These are phyloP conservation scores for Ypsolopha sequella DNA, from an alignment of 2,888 invertebrate genomes.

Conservation along the genomic window DNA sequence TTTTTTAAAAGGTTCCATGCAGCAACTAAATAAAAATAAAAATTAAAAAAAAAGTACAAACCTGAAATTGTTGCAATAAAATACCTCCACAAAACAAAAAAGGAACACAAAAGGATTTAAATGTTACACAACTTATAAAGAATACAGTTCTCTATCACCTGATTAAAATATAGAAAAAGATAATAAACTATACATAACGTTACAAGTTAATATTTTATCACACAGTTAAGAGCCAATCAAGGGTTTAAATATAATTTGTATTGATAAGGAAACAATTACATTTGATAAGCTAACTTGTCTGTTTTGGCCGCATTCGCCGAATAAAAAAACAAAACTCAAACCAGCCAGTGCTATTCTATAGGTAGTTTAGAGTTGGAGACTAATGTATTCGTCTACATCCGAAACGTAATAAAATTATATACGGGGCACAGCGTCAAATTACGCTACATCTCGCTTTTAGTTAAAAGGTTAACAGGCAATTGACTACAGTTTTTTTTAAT, in stretches of 20 bases:
- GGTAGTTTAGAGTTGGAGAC: background rate
- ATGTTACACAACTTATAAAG: slow-evolving; percentile 3
- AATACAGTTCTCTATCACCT: background rate
- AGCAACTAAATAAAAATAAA: background rate
- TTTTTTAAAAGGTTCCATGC: too few relatives aligned
- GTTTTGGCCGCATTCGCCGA: background rate
- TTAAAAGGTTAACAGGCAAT: slow-evolving; percentile 72
- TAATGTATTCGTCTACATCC: slow-evolving; percentile 54
- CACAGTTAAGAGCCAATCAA: slow-evolving; percentile 57
- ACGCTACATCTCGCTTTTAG: slow-evolving; percentile 67
- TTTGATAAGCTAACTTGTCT: slow-evolving; percentile 40
- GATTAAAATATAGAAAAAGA: slow-evolving; percentile 8
- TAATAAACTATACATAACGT: slow-evolving; percentile 12
- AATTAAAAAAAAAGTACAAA: background rate
- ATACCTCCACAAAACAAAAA: background rate
- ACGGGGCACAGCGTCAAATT: slow-evolving; percentile 64
- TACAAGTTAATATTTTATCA: slow-evolving; percentile 34
- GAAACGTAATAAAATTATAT: slow-evolving; percentile 68
- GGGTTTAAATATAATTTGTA: slow-evolving; percentile 58
- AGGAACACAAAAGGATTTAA: background rate
- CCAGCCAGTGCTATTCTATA: too few relatives aligned
- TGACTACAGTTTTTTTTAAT: slow-evolving; percentile 69
- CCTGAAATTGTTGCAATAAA: background rate
- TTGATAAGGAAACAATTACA: slow-evolving; percentile 58
- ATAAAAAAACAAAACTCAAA: background rate